Evolutionary conservation across 1,140 invertebrate species (phyloP).

Genomic region (Pogonomyrmex californicus): DNA sequence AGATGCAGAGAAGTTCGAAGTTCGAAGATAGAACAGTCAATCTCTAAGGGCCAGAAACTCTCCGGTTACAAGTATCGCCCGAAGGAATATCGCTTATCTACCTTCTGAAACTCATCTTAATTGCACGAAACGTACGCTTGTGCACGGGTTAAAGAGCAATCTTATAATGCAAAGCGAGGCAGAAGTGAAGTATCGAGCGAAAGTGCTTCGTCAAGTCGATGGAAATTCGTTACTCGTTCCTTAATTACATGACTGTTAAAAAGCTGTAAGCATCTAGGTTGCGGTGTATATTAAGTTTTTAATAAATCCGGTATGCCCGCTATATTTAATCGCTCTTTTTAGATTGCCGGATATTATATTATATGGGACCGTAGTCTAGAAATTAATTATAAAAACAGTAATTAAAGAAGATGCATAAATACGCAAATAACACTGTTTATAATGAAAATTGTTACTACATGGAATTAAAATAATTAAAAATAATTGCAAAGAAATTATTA

Average conservation of each 20-base stretch:
- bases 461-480: background rate
- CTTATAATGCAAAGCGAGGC: slow-evolving; percentile 64
- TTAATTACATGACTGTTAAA: slow-evolving; percentile 65
- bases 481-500: background rate
- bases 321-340: slow-evolving; percentile 44
- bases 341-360: slow-evolving; percentile 19
- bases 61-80: slow-evolving; percentile 44
- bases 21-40: slow-evolving; percentile 52
- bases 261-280: slow-evolving; percentile 56
- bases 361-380: background rate
- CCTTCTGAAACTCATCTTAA: slow-evolving; percentile 50
- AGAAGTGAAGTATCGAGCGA: slow-evolving; percentile 70
- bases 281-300: slow-evolving; percentile 54
- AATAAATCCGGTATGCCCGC: slow-evolving; percentile 38
- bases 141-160: slow-evolving; percentile 57
- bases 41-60: slow-evolving; percentile 53
- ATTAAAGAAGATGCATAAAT: slow-evolving; percentile 19
- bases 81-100: slow-evolving; percentile 61
- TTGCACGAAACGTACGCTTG: slow-evolving; percentile 52
- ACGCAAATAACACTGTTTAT: background rate
- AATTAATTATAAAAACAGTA: slow-evolving; percentile 24
- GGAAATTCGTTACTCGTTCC: slow-evolving; percentile 72
- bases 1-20: slow-evolving; percentile 34
- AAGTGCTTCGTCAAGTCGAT: slow-evolving; percentile 74
- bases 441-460: slow-evolving; percentile 4